Conservation (phyloP, 2,888 invertebrate species). For the Acrocyrtus sp. region DNA sequence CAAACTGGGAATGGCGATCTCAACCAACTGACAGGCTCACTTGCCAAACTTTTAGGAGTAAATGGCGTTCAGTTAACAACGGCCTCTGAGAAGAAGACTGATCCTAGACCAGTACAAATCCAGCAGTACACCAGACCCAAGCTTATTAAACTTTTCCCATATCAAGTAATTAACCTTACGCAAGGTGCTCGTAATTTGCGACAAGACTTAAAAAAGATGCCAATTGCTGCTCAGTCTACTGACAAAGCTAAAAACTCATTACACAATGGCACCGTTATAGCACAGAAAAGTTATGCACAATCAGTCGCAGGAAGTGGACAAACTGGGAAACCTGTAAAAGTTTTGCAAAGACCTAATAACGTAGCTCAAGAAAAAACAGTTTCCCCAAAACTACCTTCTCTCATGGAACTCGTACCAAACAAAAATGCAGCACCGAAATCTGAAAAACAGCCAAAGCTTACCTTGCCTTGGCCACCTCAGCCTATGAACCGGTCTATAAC, state of each 20-base stretch:
- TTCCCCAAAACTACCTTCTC: neutral
- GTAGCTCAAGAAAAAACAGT: neutral
- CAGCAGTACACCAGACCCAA: slow-evolving; percentile 40
- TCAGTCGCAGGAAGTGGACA: neutral
- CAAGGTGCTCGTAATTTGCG: slow-evolving; percentile 33
- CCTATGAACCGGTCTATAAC: slow-evolving; percentile 38
- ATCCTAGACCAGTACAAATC: neutral
- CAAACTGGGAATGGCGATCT: slow-evolving; percentile 8
- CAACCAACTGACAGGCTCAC: slow-evolving; percentile 28
- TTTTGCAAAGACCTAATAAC: slow-evolving; percentile 26
- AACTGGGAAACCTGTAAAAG: neutral
- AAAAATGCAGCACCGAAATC: no score
- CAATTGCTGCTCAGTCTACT: slow-evolving; percentile 1
- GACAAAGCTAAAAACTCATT: slow-evolving; percentile 5
- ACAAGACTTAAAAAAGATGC: slow-evolving; percentile 25
- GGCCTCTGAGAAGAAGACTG: neutral
- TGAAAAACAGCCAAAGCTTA: neutral
- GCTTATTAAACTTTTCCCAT: slow-evolving; percentile 58
- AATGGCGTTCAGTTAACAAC: neutral
- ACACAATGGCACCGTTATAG: slow-evolving; percentile 36
- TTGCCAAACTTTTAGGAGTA: slow-evolving; percentile 38
- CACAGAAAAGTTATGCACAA: slow-evolving; percentile 1
- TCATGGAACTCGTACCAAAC: neutral
- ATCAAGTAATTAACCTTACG: slow-evolving; percentile 58
- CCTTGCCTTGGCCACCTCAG: slow-evolving; percentile 42